These are phyloP conservation scores for Ceryle rudis DNA, from an alignment of 2,797 vertebrate species.

Conservation along the genomic window DNA sequence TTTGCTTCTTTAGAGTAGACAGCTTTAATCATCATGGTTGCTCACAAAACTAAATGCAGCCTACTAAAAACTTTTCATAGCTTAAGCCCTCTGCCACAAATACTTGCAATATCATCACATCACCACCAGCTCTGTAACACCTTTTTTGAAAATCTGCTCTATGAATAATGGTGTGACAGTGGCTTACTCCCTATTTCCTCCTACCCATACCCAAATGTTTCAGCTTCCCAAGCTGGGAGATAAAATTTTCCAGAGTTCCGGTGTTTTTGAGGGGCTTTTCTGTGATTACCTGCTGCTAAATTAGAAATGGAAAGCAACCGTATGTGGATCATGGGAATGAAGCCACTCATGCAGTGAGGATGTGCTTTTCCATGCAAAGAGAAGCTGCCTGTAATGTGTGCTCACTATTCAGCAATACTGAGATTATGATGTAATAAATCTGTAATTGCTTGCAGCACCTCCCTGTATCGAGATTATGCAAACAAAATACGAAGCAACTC, in stretches of 20 bases:
- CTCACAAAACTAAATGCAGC: neutral
- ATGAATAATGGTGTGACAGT: neutral
- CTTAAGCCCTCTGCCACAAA: neutral
- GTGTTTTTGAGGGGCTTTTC: rapidly evolving
- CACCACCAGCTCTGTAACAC: neutral
- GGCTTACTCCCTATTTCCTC: neutral
- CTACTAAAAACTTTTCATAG: neutral
- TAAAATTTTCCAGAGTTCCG: neutral
- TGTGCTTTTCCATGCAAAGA: neutral
- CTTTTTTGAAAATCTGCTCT: neutral
- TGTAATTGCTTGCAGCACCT: neutral
- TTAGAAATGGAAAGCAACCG: neutral
- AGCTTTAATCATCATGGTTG: neutral
- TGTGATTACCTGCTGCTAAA: neutral
- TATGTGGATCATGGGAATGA: neutral
- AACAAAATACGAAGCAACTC: neutral
- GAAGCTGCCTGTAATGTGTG: neutral
- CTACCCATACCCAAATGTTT: neutral
- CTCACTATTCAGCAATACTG: neutral
- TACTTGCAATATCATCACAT: neutral
- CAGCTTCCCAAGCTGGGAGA: neutral
- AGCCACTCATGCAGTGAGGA: neutral
- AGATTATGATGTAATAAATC: neutral
- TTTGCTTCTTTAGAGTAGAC: neutral
- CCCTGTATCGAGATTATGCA: neutral